Evolutionary conservation across 37 sponge, comb jelly and placozoan species (phyloP).

Genomic region (Bolinopsis microptera): DNA sequence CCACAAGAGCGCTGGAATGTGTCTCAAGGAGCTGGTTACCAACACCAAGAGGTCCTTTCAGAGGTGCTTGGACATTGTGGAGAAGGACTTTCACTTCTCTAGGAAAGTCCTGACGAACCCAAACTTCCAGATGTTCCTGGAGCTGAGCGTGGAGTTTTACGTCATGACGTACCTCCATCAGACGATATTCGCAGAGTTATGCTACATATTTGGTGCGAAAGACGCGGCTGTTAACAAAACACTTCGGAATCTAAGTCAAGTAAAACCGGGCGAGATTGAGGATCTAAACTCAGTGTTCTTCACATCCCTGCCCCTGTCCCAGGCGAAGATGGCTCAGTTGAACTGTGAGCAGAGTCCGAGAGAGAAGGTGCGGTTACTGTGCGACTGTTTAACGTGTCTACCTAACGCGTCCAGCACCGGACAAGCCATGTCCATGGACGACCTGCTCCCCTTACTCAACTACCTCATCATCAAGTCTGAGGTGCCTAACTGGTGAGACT

Average conservation of each 20-base stretch:
- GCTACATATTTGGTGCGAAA: constrained; percentile 57
- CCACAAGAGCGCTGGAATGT: constrained; percentile 17
- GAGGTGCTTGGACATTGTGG: constrained; percentile 22
- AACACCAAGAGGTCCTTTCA: not conserved
- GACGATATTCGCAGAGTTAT: constrained; percentile 33
- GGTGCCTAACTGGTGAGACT: constrained; percentile 93
- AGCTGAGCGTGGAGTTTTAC: constrained; percentile 52
- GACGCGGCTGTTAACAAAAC: constrained; percentile 84
- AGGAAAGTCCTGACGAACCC: not conserved
- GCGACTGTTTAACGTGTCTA: constrained; percentile 23
- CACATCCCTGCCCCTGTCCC: constrained; percentile 36
- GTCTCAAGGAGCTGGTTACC: not conserved
- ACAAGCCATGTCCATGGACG: constrained; percentile 86
- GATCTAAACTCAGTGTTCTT: constrained; percentile 35
- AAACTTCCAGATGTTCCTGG: constrained; percentile 32
- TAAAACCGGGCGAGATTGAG: constrained; percentile 16
- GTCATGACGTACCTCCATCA: constrained; percentile 37
- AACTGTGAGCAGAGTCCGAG: not conserved
- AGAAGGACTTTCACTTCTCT: constrained; percentile 44
- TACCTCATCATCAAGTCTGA: constrained; percentile 83
- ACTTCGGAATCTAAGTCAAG: constrained; percentile 72
- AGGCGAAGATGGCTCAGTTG: not conserved
- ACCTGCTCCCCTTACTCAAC: constrained; percentile 89
- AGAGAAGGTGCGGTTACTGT: not conserved
- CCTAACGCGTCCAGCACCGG: constrained; percentile 16